Conservation (phyloP, 2,797 vertebrate genomes). For the Anguilla anguilla region DNA sequence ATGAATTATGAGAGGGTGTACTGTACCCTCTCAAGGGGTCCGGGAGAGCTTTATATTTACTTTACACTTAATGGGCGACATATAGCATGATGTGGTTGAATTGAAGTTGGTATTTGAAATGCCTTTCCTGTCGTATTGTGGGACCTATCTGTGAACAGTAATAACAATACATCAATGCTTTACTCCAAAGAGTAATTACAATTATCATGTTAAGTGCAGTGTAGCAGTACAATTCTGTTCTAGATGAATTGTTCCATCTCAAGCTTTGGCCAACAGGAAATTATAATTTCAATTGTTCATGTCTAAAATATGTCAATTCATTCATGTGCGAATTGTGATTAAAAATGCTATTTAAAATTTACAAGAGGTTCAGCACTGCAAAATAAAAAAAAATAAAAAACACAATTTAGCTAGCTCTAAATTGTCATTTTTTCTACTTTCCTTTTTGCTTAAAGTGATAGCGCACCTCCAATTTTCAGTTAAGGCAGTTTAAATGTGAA, state of each 20-base stretch:
- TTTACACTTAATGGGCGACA: neutral
- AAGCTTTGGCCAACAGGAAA: neutral
- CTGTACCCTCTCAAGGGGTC: neutral
- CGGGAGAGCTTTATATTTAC: neutral
- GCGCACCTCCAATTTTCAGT: neutral
- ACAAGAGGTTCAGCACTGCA: neutral
- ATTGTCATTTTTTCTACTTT: neutral
- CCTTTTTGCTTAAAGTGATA: neutral
- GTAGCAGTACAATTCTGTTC: conserved; percentile 10
- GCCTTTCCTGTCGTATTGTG: neutral
- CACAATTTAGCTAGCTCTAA: neutral
- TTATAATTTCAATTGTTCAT: conserved; percentile 1
- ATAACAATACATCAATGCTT: conserved; percentile 5
- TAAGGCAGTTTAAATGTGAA: neutral
- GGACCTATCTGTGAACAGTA: neutral
- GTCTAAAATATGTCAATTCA: conserved; percentile 10
- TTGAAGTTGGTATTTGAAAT: conserved; percentile 3
- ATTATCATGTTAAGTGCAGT: neutral
- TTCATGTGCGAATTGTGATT: neutral
- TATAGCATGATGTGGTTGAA: neutral
- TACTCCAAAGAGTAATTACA: conserved; percentile 2
- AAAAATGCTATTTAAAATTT: neutral
- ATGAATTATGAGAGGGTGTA: neutral
- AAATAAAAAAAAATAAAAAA: neutral
- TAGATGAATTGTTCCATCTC: conserved; percentile 13